Percentiles rank a stretch among this genome's conserved stretches.
phyloP scores from a whole-genome alignment of 2,113 vertebrate species.

The Antechinus stuartii region DNA sequence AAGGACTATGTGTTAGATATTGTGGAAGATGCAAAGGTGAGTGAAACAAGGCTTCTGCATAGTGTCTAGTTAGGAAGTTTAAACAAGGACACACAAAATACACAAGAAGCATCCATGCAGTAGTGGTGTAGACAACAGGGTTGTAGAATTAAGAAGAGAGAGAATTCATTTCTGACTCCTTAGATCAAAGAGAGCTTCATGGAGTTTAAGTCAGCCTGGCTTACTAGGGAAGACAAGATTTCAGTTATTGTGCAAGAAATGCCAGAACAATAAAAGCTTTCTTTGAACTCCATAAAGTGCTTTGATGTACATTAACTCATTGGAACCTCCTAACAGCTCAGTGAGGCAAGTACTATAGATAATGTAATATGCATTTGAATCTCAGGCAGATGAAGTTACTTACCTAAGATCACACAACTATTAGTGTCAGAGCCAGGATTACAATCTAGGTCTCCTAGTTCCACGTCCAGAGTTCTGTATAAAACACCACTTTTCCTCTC shows the following conservation, averaged over 20 bases:
- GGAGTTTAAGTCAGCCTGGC: background rate
- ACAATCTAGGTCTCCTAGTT: background rate
- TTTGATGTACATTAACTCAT: background rate
- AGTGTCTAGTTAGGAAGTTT: background rate
- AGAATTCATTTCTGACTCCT: background rate
- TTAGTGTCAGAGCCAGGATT: background rate
- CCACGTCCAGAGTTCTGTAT: background rate
- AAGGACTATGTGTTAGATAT: background rate
- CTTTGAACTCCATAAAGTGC: background rate
- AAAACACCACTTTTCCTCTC: background rate
- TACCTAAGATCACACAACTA: background rate
- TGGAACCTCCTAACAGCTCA: background rate
- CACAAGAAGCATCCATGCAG: background rate
- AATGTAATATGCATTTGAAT: background rate
- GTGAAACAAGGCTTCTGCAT: background rate
- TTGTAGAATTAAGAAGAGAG: background rate
- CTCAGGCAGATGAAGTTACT: background rate
- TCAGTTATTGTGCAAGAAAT: background rate
- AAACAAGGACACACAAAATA: slow-evolving; percentile 15
- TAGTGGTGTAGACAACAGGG: background rate
- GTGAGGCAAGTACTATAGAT: background rate
- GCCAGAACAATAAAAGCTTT: background rate
- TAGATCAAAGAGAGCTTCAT: background rate
- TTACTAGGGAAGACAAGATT: background rate
- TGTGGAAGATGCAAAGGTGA: background rate